These are phyloP conservation scores for Pitta sordida DNA, from an alignment of 2,113 vertebrate species.

Conservation along the genomic window DNA sequence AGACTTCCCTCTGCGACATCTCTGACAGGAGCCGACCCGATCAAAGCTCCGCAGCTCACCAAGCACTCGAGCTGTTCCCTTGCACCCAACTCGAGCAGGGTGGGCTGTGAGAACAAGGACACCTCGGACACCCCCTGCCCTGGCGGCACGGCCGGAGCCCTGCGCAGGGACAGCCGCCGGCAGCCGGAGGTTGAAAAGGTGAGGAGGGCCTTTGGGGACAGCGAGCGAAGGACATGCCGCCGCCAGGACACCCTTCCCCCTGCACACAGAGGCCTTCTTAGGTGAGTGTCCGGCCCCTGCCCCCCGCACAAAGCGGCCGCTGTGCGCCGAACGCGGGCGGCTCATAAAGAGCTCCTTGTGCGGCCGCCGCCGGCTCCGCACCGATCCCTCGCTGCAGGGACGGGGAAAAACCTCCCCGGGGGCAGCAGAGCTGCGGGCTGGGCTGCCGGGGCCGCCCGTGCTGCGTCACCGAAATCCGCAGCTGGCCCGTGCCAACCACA, in stretches of 20 bases:
- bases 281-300: accelerated
- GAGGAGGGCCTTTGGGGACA: not conserved
- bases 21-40: accelerated
- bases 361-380: accelerated
- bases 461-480: not conserved
- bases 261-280: not conserved
- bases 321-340: not conserved
- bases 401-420: accelerated
- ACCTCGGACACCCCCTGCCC: no score
- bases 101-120: not conserved
- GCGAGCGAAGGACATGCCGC: accelerated
- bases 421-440: accelerated
- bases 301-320: not conserved
- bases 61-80: not conserved
- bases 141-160: accelerated
- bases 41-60: accelerated
- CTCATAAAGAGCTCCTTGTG: slow-evolving; percentile 36
- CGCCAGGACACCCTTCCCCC: not conserved
- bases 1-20: not conserved
- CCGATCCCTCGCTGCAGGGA: accelerated
- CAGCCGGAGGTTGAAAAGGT: not conserved
- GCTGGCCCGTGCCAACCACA: accelerated
- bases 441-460: not conserved
- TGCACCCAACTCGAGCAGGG: accelerated
- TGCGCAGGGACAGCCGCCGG: accelerated